Base-by-base conservation (phyloP, 2,888 invertebrate species). In the Drosophila acutilabella region DNA sequence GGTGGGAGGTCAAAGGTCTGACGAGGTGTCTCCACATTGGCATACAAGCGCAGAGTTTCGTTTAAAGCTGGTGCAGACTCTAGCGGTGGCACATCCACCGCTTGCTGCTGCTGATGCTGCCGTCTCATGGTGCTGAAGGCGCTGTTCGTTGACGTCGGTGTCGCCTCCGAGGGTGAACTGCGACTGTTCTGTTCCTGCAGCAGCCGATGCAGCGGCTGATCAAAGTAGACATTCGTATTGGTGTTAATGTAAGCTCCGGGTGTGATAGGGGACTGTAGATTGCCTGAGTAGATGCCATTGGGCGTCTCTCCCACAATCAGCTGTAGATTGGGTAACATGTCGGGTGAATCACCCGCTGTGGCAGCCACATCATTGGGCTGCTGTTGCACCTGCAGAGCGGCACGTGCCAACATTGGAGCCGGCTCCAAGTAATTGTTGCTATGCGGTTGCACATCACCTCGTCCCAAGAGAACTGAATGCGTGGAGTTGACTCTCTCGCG, bases 161-260 rank as follows among this genome's bases (percentile, higher is more conserved):
- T 78, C 6, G 50, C 58, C 13, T 78, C 64, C 4, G 20, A 52
- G 4, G 54, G 58, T 0, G 64, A 58, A 30, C 13, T 67, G 42
- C 45, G 64, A 18, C 42, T 64, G 48, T 76, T 84, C 33, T 87
- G 76, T 26, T 91, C 91, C 58, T 78, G 85, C 36, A 76, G 42
- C 71, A 69, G 20, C 0, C 81, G 58, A 71, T 75, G 73, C 51
- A 90, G 14, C 0, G 90, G 94, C 82, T 94, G 94, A 65, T 94
- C 94, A 78, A 94, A 94, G 85, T 94, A 94, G 2, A 94, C 91
- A 91, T 94, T 94, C 42, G 94, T 82, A 91, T 94, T 94, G 41
- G 94, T 87, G 48, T 81, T 91, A 89, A 57, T 91, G 81, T 83
- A 93, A 26, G 53, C 79, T 23, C 78, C 79, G 0, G 76, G 74